Evolutionary conservation across 2,888 invertebrate species (phyloP).

Genomic region (Pimpla rufipes): DNA sequence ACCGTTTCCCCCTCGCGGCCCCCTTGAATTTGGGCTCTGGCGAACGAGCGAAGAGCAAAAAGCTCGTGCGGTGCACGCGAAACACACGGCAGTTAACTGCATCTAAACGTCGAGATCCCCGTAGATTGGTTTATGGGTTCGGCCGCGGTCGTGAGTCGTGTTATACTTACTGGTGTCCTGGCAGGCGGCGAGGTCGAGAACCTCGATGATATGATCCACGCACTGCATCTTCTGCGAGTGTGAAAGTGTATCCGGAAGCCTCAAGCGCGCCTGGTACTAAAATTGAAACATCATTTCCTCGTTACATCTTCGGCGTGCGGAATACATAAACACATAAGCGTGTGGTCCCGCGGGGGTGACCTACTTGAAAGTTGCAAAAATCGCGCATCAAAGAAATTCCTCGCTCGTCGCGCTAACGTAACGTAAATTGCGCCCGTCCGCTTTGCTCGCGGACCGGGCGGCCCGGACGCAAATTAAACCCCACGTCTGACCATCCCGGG

Average conservation of each 20-base stretch:
- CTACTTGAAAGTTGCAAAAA: conserved; percentile 53
- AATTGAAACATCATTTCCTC: conserved; percentile 76
- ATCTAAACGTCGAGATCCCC: conserved; percentile 70
- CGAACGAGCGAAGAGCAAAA: not conserved
- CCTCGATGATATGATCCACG: conserved; percentile 92
- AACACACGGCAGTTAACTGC: conserved; percentile 54
- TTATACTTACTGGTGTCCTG: conserved; percentile 89
- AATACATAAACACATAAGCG: conserved; percentile 36
- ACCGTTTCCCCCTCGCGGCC: too few species aligned
- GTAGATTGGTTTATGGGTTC: conserved; percentile 69
- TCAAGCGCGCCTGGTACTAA: conserved; percentile 88
- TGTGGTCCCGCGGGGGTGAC: conserved; percentile 9
- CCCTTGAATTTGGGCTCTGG: not conserved
- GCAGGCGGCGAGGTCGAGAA: conserved; percentile 91
- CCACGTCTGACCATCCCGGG: conserved; percentile 17
- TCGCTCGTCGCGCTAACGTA: conserved; percentile 18
- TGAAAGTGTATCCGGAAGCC: conserved; percentile 91
- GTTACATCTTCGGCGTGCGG: conserved; percentile 65
- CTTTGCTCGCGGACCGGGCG: not conserved
- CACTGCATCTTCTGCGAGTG: conserved; percentile 91
- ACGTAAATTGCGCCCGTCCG: not conserved
- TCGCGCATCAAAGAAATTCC: conserved; percentile 61
- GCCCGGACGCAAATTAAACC: not conserved
- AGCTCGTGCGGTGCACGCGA: conserved; percentile 6
- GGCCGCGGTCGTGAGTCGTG: not conserved